Conservation (phyloP, 2,113 vertebrate genomes). For the Osmerus mordax region DNA sequence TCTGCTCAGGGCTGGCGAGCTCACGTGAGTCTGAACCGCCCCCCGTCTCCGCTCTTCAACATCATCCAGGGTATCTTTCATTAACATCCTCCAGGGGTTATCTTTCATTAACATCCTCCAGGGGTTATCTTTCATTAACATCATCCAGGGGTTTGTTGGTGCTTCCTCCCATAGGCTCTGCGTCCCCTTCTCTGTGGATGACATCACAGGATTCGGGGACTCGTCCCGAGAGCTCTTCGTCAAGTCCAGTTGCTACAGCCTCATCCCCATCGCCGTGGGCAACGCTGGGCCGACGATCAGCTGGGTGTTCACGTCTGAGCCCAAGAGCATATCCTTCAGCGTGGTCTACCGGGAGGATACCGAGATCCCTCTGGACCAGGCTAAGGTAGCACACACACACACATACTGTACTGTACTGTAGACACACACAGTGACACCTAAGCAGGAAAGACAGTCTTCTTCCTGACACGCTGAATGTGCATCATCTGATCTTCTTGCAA, state of each 20-base stretch:
- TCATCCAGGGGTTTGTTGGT: background rate
- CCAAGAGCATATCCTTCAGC: constrained; percentile 92
- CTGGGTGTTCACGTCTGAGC: constrained; percentile 93
- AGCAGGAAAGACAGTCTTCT: no score
- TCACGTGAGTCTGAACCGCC: constrained; percentile 78
- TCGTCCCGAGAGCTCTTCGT: constrained; percentile 85
- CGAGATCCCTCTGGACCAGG: constrained; percentile 79
- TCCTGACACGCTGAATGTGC: no score
- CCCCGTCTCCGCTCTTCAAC: background rate
- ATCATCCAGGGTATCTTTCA: no score
- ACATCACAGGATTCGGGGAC: constrained; percentile 81
- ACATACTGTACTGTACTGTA: background rate
- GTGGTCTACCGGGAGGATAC: constrained; percentile 82
- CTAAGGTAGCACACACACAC: constrained; percentile 74
- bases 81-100: no score
- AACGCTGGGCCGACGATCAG: constrained; percentile 79
- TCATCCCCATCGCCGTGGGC: constrained; percentile 76
- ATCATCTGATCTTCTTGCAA: no score
- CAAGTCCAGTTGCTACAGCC: constrained; percentile 88
- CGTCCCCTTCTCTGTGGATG: constrained; percentile 77
- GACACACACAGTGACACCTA: background rate
- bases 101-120: no score
- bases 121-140: no score
- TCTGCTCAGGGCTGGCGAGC: constrained; percentile 87
- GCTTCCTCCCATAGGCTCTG: constrained; percentile 68